phyloP scores from a whole-genome alignment of 2,113 vertebrate genomes.

The Oncorhynchus kisutch region DNA sequence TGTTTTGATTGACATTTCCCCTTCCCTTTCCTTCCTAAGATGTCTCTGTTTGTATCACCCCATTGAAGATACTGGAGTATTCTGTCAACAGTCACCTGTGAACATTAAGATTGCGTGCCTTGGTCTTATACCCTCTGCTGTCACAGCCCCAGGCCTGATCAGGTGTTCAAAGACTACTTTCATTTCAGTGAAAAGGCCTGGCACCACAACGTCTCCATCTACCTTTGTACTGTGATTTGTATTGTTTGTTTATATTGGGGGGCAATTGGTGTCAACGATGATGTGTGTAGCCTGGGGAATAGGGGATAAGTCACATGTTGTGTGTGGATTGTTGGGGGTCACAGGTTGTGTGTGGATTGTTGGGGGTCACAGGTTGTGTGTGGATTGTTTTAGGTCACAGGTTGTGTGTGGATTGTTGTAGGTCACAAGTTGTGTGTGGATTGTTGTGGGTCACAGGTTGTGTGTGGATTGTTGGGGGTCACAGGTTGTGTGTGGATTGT shows the following conservation, averaged over 20 bases:
- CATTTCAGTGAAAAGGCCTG: slow-evolving; percentile 15
- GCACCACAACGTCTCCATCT: not conserved
- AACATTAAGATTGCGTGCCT: not conserved
- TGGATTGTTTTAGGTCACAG: no score
- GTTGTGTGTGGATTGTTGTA: no score
- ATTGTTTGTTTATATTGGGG: not conserved
- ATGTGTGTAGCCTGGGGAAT: not conserved
- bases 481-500: no score
- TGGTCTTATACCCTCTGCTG: not conserved
- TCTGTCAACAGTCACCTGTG: not conserved
- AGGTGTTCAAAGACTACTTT: slow-evolving; percentile 35
- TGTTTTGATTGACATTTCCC: not conserved
- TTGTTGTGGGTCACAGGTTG: no score
- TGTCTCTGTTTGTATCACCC: not conserved
- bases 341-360: slow-evolving; percentile 7
- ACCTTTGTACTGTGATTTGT: not conserved
- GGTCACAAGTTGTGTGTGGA: no score
- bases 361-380: no score
- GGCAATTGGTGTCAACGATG: not conserved
- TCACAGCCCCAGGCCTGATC: not conserved
- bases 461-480: no score
- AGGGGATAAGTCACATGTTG: no score
- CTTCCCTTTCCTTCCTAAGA: not conserved
- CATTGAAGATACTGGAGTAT: not conserved
- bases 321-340: not conserved